Evolutionary conservation across 2,888 invertebrate species (phyloP).

Genomic region (Drosophila birchii): DNA sequence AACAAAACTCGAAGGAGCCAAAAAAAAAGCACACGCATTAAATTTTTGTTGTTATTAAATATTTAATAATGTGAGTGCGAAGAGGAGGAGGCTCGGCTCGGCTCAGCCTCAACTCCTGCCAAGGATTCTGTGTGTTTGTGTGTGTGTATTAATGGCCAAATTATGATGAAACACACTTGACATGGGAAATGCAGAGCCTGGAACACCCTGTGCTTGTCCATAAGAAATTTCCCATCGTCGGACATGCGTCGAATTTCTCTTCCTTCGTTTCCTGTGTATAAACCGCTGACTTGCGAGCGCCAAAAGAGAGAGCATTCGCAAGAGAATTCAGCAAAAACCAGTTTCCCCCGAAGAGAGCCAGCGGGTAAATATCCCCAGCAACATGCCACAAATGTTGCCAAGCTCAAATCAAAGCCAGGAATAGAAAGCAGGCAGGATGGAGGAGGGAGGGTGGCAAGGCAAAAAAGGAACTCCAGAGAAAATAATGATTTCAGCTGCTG

Average conservation of each 20-base stretch:
- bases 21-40: conserved; percentile 59
- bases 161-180: conserved; percentile 77
- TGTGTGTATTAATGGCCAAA: conserved; percentile 68
- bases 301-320: conserved; percentile 5
- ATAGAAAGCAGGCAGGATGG: not conserved
- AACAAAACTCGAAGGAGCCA: conserved; percentile 8
- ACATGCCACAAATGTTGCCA: conserved; percentile 20
- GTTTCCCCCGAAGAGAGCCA: not conserved
- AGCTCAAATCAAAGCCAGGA: conserved; percentile 4
- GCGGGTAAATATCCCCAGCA: conserved; percentile 41
- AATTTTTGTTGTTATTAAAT: conserved; percentile 70
- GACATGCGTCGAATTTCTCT: conserved; percentile 39
- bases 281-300: conserved; percentile 18
- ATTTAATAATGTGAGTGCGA: conserved; percentile 69
- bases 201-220: conserved; percentile 61
- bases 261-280: conserved; percentile 61
- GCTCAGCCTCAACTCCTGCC: conserved; percentile 52
- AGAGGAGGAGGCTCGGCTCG: conserved; percentile 58
- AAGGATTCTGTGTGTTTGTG: conserved; percentile 41
- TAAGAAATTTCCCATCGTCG: conserved; percentile 25
- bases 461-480: conserved; percentile 11
- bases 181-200: conserved; percentile 42
- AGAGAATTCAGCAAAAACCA: conserved; percentile 19
- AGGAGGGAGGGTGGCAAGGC: not conserved
- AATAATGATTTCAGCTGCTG: conserved; percentile 33